Percentiles rank a stretch among this genome's conserved stretches.
These are phyloP conservation scores for Numenius phaeopus DNA, from an alignment of 2,797 vertebrate species.

Conservation along the genomic window DNA sequence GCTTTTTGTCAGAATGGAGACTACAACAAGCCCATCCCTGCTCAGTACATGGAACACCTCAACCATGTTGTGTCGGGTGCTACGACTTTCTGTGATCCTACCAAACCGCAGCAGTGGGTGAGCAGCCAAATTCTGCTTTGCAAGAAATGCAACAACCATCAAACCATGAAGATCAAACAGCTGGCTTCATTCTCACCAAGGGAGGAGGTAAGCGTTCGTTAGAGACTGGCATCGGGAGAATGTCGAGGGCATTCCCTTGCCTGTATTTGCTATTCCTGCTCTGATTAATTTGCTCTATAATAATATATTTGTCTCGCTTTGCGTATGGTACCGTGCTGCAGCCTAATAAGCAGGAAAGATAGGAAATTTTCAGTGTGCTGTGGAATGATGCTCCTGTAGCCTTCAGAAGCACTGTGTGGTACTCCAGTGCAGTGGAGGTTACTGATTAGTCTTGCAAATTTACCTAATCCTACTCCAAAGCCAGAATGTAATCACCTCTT, in stretches of 20 bases:
- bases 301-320: not conserved
- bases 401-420: not conserved
- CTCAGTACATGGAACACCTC: constrained; percentile 96
- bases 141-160: constrained; percentile 93
- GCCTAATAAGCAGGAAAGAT: not conserved
- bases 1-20: constrained; percentile 89
- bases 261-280: not conserved
- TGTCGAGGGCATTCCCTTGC: not conserved
- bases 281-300: not conserved
- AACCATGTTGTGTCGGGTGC: constrained; percentile 90
- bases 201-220: constrained; percentile 85
- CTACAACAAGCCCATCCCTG: constrained; percentile 98
- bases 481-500: not conserved
- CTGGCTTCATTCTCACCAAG: constrained; percentile 92
- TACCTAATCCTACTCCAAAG: not conserved
- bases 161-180: constrained; percentile 93
- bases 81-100: constrained; percentile 70
- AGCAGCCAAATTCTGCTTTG: constrained; percentile 96
- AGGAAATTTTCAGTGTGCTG: not conserved
- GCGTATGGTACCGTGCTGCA: not conserved
- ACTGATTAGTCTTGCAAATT: not conserved
- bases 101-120: constrained; percentile 91
- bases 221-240: not conserved
- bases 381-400: not conserved
- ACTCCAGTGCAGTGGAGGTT: not conserved